Base-by-base conservation (phyloP, 2,888 invertebrate genomes). In the Chrysina gloriosa region DNA sequence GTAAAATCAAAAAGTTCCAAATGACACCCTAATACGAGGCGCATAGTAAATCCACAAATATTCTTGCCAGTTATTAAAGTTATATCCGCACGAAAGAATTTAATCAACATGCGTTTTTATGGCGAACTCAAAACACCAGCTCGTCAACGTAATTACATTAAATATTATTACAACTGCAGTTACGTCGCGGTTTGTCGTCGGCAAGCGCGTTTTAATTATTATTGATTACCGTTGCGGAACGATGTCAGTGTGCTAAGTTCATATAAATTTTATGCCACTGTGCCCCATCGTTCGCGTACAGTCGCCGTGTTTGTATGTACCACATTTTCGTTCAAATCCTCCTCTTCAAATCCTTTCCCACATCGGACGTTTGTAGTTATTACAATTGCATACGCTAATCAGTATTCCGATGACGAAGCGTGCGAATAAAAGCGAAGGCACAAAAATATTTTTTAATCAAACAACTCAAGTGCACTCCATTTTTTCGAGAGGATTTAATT, bases 21-120 rank as follows among this genome's bases (percentile, higher is more conserved):
- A 36, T 36, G 14, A 11, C 6, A 36, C 14, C 36, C n/a, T 1
- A 5, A 5, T n/a, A 14, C 0, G 14, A n/a, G 36, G 14, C n/a
- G n/a, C 61, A 42, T 48, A 36, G 52, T 58, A 56, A 47, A 61
- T 58, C 31, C 29, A 14, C 56, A 58, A 34, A 66, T 58, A 56
- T 66, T 48, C 47, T 45, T 47, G 27, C 34, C 58, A 34, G 23
- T 45, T 48, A 58, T 34, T 56, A 34, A 48, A 31, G 34, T 31
- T 56, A 47, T 56, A 48, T 34, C 54, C 6, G 16, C 45, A 16
- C 16, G 16, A 29, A 21, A 47, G 39, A 34, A 58, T 56, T 58
- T 58, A 66, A 66, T 66, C 50, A 66, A 23, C 48, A 27, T 23
- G 5, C 36, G 34, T 7, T 21, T 47, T 48, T 54, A 54, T 16